Base-by-base conservation (phyloP, 2,888 invertebrate genomes). In the Graphium colonna region DNA sequence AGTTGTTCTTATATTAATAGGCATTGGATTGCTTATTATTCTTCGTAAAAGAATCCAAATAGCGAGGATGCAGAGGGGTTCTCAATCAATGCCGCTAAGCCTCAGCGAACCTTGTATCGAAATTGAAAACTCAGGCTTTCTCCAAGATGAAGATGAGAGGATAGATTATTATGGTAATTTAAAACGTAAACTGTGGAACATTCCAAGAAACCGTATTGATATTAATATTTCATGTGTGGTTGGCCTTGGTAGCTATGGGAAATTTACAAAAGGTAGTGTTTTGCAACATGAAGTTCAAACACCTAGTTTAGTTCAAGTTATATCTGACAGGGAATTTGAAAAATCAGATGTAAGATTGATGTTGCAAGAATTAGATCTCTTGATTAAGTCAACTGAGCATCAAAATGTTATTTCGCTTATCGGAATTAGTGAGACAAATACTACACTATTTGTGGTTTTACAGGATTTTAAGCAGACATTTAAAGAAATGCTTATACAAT, bases 81-180 rank as follows among this genome's bases (percentile, higher is more conserved):
- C 90, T 1, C 90, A 90, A 56, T 84, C 90, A 0, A 82, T 90
- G 82, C 94, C 95, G 0, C 75, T 96, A 16, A 95, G 94, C 68
- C 79, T 95, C 21, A 95, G 95, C 69, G 95, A 95, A 54, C 95
- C 95, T 0, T 93, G 95, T 68, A 91, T 95, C 57, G 95, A 95
- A 82, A 92, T 94, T 73, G 96, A 95, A 75, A 96, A 95, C 71
- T 92, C 94, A 64, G 95, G 94, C 0, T 96, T 94, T 64, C 89
- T 95, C 15, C 92, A 93, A 15, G 95, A 95, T 65, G 94, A 94
- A 58, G 91, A 93, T 36, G 91, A 92, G 60, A 88, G 92, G 62
- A 85, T 91, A 0, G 94, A 94, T 68, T 92, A 94, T 67, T 95
- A 95, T 68, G 92, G 93, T 48, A 93, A 93, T 60, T 85, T 96